These are phyloP conservation scores for Ophion costatus DNA, from an alignment of 2,888 invertebrate genomes.

Conservation along the genomic window DNA sequence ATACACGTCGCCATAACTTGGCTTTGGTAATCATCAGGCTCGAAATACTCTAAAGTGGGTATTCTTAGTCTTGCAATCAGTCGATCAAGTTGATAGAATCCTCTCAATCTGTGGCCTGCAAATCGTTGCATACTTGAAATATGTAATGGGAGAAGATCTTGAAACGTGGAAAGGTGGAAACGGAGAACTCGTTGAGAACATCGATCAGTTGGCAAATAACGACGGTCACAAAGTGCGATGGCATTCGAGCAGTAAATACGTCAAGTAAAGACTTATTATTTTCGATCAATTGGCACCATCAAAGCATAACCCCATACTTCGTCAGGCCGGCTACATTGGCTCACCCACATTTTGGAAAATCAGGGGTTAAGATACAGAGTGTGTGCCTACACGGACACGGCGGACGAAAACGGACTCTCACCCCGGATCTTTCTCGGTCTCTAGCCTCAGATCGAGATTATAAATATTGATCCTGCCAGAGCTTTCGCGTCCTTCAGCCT, in stretches of 20 bases:
- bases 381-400: constrained; percentile 64
- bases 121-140: too few relatives aligned
- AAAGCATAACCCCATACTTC: neutral
- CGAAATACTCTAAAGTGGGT: too few relatives aligned
- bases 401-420: constrained; percentile 68
- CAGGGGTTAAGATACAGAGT: constrained; percentile 65
- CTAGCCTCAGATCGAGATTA: constrained; percentile 79
- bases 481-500: constrained; percentile 78
- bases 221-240: neutral
- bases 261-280: constrained; percentile 7
- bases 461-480: constrained; percentile 81
- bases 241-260: neutral
- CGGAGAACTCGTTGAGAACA: neutral
- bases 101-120: too few relatives aligned
- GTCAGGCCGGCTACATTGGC: neutral
- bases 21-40: too few relatives aligned
- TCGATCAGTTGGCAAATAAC: neutral
- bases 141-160: neutral
- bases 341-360: neutral
- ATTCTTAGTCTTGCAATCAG: too few relatives aligned
- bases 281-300: constrained; percentile 2
- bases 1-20: too few relatives aligned
- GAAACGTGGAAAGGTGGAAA: neutral
- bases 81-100: too few relatives aligned
- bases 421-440: constrained; percentile 65